Conservation (phyloP, 2,113 vertebrate species). For the Butorides virescens region DNA sequence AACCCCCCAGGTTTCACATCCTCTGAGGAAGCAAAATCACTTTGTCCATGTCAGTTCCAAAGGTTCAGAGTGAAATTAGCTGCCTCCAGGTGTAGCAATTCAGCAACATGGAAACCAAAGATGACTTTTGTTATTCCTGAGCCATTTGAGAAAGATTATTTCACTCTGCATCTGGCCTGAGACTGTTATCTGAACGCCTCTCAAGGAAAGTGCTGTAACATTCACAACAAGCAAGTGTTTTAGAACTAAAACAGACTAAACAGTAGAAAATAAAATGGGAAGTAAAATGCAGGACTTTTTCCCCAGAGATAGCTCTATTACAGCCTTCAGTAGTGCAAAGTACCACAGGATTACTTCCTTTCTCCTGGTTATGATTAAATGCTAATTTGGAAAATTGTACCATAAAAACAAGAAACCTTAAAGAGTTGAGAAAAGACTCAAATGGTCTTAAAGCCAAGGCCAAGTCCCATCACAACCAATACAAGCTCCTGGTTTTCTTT, state of each 20-base stretch:
- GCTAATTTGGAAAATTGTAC: constrained; percentile 5
- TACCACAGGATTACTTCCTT: constrained; percentile 5
- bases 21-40: neutral
- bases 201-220: neutral
- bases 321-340: neutral
- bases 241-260: constrained; percentile 15
- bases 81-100: neutral
- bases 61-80: neutral
- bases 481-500: neutral
- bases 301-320: constrained; percentile 4
- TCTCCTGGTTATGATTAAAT: constrained; percentile 26
- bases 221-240: neutral
- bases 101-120: neutral
- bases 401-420: neutral
- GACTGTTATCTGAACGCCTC: neutral
- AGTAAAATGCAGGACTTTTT: neutral
- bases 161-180: neutral
- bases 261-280: neutral
- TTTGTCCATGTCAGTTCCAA: neutral
- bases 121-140: neutral
- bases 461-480: neutral
- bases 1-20: neutral
- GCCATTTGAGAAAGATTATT: neutral
- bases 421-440: neutral
- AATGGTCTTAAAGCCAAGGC: neutral